These are phyloP conservation scores for Trematocara nigrifrons DNA, from an alignment of 2,113 vertebrate species.

Conservation along the genomic window DNA sequence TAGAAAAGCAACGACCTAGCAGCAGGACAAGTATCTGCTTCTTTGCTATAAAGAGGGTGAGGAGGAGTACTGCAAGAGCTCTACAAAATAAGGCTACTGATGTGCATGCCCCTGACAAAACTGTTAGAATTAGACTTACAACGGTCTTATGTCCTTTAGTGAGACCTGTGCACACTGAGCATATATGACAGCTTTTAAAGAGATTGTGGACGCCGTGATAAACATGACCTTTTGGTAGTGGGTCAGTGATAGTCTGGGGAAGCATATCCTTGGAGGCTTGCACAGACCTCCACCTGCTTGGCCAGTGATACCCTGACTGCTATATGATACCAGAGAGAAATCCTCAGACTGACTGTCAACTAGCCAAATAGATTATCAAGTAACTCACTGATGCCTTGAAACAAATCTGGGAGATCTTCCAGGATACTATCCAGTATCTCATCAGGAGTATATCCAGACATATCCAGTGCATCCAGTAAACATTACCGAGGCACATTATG, in stretches of 20 bases:
- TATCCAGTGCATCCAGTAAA: background rate
- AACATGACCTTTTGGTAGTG: background rate
- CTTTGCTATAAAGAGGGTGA: background rate
- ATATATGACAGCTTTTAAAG: background rate
- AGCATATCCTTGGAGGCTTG: background rate
- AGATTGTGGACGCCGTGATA: background rate
- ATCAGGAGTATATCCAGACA: background rate
- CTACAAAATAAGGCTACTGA: background rate
- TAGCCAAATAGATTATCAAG: background rate
- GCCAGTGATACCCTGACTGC: background rate
- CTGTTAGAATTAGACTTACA: background rate
- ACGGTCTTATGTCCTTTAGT: background rate
- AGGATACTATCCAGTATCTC: background rate
- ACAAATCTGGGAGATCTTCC: background rate
- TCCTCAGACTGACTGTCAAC: fast-evolving
- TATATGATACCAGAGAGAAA: background rate
- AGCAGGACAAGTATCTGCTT: background rate
- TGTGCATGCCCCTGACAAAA: background rate
- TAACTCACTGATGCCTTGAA: background rate
- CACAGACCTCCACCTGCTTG: background rate
- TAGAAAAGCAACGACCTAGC: background rate
- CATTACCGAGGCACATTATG: background rate
- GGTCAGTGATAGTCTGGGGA: background rate
- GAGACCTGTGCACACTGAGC: background rate
- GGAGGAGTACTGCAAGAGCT: background rate